phyloP scores from a whole-genome alignment of 2,888 invertebrate genomes.

The Lasioglossum figueresi region DNA sequence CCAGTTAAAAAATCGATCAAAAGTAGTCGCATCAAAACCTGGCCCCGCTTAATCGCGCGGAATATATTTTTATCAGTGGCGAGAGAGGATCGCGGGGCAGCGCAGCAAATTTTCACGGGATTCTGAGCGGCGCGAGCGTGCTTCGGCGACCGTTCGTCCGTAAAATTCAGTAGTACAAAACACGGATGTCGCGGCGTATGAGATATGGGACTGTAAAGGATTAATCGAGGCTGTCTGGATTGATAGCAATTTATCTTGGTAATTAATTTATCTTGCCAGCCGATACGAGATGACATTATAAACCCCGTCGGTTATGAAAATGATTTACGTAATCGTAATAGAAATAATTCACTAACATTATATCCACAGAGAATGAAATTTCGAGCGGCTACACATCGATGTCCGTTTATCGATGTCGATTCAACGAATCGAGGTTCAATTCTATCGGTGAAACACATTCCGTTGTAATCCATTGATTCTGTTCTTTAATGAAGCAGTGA shows the following conservation, averaged over 20 bases:
- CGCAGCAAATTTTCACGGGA: constrained; percentile 9
- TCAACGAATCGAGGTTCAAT: background rate
- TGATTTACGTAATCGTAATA: constrained; percentile 54
- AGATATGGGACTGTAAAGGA: constrained; percentile 52
- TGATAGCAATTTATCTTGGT: constrained; percentile 57
- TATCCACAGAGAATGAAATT: constrained; percentile 20
- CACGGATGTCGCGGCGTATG: constrained; percentile 49
- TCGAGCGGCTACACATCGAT: background rate
- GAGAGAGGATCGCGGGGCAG: background rate
- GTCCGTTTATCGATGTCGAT: background rate
- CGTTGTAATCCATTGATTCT: background rate
- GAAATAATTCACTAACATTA: constrained; percentile 48
- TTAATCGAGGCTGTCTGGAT: constrained; percentile 55
- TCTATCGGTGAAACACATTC: background rate
- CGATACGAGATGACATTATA: constrained; percentile 51
- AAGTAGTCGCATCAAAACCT: constrained; percentile 11
- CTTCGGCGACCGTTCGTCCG: background rate
- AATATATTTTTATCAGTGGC: constrained; percentile 35
- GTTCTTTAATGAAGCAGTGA: background rate
- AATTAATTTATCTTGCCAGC: constrained; percentile 55
- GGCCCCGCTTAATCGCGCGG: constrained; percentile 22
- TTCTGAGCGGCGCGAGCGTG: background rate
- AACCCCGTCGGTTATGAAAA: constrained; percentile 40
- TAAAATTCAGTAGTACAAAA: constrained; percentile 54
- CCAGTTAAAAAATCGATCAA: constrained; percentile 24